phyloP scores from a whole-genome alignment of 2,888 invertebrate genomes.

The Spilarctia lutea region DNA sequence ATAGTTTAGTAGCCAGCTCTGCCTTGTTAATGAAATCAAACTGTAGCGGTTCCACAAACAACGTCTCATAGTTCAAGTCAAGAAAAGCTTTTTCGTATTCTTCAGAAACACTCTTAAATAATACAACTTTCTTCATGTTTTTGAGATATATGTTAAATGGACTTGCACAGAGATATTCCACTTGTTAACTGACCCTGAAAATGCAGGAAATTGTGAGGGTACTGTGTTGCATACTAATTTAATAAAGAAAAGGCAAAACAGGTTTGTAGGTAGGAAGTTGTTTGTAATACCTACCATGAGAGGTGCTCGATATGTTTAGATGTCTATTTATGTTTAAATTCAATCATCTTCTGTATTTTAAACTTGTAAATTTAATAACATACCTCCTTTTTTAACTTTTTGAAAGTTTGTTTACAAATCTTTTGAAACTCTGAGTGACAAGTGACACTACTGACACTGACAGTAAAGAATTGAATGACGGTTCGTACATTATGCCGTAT shows the following conservation, averaged over 20 bases:
- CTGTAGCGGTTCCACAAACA: slow-evolving; percentile 78
- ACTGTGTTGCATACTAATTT: slow-evolving; percentile 26
- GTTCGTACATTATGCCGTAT: no score
- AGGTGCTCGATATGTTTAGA: not conserved
- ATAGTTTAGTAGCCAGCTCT: slow-evolving; percentile 61
- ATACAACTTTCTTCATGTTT: slow-evolving; percentile 75
- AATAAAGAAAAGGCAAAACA: slow-evolving; percentile 11
- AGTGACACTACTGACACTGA: not conserved
- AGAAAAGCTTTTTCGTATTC: slow-evolving; percentile 73
- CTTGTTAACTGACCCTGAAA: slow-evolving; percentile 65
- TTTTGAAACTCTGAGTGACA: not conserved
- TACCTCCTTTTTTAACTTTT: not conserved
- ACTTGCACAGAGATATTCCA: slow-evolving; percentile 24
- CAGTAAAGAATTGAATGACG: no score
- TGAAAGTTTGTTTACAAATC: not conserved
- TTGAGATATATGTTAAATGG: not conserved
- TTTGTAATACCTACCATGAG: not conserved
- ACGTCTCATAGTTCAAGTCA: slow-evolving; percentile 64
- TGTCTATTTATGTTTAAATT: not conserved
- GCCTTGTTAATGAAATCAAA: slow-evolving; percentile 64
- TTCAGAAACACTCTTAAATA: slow-evolving; percentile 78
- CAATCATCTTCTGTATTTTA: not conserved
- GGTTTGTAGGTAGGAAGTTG: slow-evolving; percentile 23
- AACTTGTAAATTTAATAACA: not conserved
- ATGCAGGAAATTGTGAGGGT: slow-evolving; percentile 15